A percentile compares a stretch with the other conserved stretches of the same genome.
phyloP scores from a whole-genome alignment of 2,113 vertebrate genomes.

The Tricholaema leucomelas region DNA sequence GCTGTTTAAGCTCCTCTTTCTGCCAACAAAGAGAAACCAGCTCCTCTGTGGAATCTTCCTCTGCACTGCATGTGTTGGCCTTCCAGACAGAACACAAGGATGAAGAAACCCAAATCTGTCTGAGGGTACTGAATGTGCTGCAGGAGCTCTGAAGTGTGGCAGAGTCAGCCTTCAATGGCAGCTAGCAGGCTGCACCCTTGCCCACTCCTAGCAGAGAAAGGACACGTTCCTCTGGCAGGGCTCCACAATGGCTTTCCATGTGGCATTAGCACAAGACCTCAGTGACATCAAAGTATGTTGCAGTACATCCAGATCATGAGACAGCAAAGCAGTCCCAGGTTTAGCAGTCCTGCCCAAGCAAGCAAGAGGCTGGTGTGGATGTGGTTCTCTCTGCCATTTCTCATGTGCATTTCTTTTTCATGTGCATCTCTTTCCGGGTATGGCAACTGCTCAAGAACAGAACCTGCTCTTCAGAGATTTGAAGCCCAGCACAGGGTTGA shows the following conservation, averaged over 20 bases:
- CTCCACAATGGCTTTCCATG: background rate
- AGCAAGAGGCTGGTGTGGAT: background rate
- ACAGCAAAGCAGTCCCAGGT: background rate
- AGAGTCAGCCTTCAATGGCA: background rate
- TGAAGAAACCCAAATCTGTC: background rate
- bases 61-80: background rate
- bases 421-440: background rate
- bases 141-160: background rate
- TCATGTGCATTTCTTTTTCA: background rate
- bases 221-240: background rate
- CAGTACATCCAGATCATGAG: background rate
- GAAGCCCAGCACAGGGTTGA: background rate
- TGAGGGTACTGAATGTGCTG: background rate
- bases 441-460: background rate
- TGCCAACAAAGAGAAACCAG: background rate
- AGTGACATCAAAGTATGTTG: background rate
- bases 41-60: background rate
- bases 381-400: background rate
- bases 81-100: background rate
- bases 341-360: background rate
- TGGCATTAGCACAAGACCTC: background rate
- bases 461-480: background rate
- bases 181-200: background rate
- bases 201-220: background rate
- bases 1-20: background rate